A percentile compares a stretch with the other conserved stretches of the same genome.
phyloP scores from a whole-genome alignment of 2,797 vertebrate genomes.

The Rousettus madagascariensis region DNA sequence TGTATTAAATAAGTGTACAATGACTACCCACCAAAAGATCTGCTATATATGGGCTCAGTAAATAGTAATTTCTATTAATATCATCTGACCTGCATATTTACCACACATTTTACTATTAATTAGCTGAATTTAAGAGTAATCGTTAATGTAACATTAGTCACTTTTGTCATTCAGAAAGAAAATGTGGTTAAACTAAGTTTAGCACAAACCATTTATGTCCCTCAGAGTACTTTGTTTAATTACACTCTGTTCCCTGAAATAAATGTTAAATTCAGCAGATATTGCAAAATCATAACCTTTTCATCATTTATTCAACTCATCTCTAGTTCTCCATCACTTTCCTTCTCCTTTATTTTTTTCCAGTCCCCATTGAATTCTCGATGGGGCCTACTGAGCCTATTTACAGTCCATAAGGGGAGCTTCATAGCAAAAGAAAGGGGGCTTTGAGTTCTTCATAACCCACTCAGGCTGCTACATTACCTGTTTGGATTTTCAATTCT shows the following conservation, averaged over 20 bases:
- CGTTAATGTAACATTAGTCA: not conserved
- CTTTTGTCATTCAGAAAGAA: not conserved
- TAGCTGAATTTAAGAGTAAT: not conserved
- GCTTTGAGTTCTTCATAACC: not conserved
- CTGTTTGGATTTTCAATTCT: constrained; percentile 26
- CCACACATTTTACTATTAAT: not conserved
- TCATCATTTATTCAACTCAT: constrained; percentile 30
- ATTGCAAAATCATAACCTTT: constrained; percentile 28
- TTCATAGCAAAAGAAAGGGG: not conserved
- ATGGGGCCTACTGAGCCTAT: not conserved
- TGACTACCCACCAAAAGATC: not conserved
- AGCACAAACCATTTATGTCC: not conserved
- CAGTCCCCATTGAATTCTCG: not conserved
- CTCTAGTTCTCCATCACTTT: not conserved
- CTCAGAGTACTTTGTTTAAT: constrained; percentile 26
- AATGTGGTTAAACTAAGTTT: constrained; percentile 6
- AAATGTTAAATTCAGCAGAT: constrained; percentile 17
- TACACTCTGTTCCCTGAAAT: constrained; percentile 3
- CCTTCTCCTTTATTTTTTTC: not conserved
- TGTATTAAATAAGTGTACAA: not conserved
- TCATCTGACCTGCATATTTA: not conserved
- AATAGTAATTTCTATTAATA: not conserved
- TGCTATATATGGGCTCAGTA: not conserved
- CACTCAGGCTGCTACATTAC: not conserved
- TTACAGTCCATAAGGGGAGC: not conserved